phyloP scores from a whole-genome alignment of 2,888 invertebrate genomes.

The Gordius sp. region DNA sequence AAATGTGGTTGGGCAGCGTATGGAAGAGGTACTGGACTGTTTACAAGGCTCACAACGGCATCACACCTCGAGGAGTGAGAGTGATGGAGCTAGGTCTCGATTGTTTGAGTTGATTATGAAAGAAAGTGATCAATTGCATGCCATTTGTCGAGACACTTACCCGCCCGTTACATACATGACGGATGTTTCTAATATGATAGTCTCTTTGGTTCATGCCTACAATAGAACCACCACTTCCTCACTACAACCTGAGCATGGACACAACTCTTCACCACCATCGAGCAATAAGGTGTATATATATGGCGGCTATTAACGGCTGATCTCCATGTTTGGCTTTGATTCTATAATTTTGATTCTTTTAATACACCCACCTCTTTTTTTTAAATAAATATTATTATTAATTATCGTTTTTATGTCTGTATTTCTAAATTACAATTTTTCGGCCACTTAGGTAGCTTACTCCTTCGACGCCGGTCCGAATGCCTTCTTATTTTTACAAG shows the following conservation, averaged over 20 bases:
- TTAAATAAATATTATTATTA: too few relatives aligned
- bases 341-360: too few relatives aligned
- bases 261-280: too few relatives aligned
- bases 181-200: slow-evolving; percentile 52
- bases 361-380: too few relatives aligned
- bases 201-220: slow-evolving; percentile 51
- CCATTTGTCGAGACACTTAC: slow-evolving; percentile 63
- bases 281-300: too few relatives aligned
- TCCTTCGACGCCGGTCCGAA: slow-evolving; percentile 97
- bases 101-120: slow-evolving; percentile 77
- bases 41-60: background rate
- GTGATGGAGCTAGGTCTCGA: slow-evolving; percentile 36
- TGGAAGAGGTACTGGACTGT: slow-evolving; percentile 29
- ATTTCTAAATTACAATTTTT: too few relatives aligned
- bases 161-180: slow-evolving; percentile 81
- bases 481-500: slow-evolving; percentile 51
- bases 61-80: too few relatives aligned
- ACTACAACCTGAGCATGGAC: too few relatives aligned
- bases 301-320: too few relatives aligned
- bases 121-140: slow-evolving; percentile 90
- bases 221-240: slow-evolving; percentile 33
- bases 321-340: too few relatives aligned
- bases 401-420: too few relatives aligned
- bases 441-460: slow-evolving; percentile 57
- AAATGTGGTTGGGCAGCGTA: slow-evolving; percentile 44